These are phyloP conservation scores for Cebus imitator DNA, from an alignment of 2,113 vertebrate species.

Conservation along the genomic window DNA sequence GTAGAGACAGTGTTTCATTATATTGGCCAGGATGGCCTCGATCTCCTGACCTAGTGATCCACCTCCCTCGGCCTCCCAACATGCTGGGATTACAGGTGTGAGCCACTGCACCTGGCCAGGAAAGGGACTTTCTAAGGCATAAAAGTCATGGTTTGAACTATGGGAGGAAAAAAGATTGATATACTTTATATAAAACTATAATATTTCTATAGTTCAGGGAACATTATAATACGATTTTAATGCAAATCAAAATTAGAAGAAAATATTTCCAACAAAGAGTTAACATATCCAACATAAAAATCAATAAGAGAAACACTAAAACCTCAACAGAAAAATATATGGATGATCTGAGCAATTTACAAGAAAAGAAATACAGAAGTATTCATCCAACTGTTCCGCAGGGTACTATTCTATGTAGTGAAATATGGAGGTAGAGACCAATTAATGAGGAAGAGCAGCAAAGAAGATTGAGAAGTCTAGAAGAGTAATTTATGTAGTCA, in stretches of 20 bases:
- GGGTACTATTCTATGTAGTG: background rate
- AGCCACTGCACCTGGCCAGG: no score
- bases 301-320: background rate
- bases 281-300: slow-evolving; percentile 2
- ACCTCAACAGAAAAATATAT: background rate
- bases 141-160: background rate
- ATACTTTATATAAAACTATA: slow-evolving; percentile 11
- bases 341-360: background rate
- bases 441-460: background rate
- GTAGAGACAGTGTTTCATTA: no score
- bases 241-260: slow-evolving; percentile 19
- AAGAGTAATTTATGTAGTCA: background rate
- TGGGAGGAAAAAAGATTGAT: background rate
- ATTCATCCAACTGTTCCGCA: background rate
- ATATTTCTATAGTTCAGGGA: background rate
- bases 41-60: no score
- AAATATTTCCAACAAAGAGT: background rate
- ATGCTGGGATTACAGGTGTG: no score
- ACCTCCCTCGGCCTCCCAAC: no score
- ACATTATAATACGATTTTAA: slow-evolving; percentile 3
- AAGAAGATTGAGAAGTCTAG: background rate
- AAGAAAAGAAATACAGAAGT: background rate
- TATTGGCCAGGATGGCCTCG: no score
- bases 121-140: background rate
- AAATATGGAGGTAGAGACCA: background rate